Evolutionary conservation across 2,113 vertebrate species (phyloP), one percentile per base, ranked within the genome.

Genomic region (Stercorarius parasiticus): DNA sequence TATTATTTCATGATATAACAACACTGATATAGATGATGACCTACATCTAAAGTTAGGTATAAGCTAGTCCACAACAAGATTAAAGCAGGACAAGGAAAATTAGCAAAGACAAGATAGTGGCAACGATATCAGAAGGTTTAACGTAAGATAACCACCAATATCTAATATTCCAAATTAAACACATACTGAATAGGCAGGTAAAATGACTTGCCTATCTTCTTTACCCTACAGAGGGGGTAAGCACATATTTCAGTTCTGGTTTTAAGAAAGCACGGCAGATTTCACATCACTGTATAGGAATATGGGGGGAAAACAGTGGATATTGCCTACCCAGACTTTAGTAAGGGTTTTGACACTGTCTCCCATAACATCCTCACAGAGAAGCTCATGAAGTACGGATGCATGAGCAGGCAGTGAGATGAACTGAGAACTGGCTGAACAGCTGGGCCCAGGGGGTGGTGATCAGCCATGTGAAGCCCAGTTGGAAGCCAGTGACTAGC

Each of bases 401-500:
- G 32, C 56, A 73, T 5, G 32, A 70, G 27, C 82, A 80, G 45
- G 82, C 27, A 56, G 8, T 3, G 14, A 76, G 16, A 19, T 30
- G 36, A 64, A 78, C 16, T 5, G 16, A 79, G 56, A 64, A 29
- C 40, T 27, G 11, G 1, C 29, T 45, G 12, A 73, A 81, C 1
- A 5, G 13, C 32, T 50, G 64, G 29, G 25, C 70, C 66, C 61
- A 47, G 42, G 38, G 17, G 9, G 36, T 32, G 40, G 34, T 58
- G 42, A 67, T 13, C 17, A 59, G 38, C 0, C 0, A 30, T 32
- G 64, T 0, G 0, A 79, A 67, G 52, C 43, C 58, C 53, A 40
- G 13, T 9, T 82, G 64, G 59, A 87, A 29, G 49, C 29, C 82
- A 81, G 65, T 5, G 50, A 79, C 59, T 32, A 69, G 25, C 15